Evolutionary conservation across 2,113 vertebrate genomes (phyloP).

Genomic region (Callithrix jacchus): DNA sequence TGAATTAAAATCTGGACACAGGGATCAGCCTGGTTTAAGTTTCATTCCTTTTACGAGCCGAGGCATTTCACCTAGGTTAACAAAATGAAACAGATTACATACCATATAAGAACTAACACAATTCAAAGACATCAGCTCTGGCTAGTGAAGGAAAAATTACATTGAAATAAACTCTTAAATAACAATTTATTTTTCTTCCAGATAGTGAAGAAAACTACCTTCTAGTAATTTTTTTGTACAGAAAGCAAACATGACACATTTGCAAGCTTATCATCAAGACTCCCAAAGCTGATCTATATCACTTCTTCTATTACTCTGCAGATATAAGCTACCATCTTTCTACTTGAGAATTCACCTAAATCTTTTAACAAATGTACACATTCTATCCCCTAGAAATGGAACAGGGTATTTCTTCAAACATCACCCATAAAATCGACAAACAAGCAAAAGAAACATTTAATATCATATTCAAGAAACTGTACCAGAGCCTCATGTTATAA

Average conservation of each 20-base stretch:
- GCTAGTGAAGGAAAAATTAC: background rate
- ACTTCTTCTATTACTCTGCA: background rate
- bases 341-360: background rate
- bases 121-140: background rate
- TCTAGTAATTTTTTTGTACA: background rate
- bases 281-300: background rate
- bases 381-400: background rate
- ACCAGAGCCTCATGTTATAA: background rate
- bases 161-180: background rate
- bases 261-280: background rate
- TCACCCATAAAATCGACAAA: background rate
- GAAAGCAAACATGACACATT: background rate
- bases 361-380: background rate
- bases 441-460: background rate
- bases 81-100: background rate
- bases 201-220: background rate
- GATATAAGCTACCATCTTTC: background rate
- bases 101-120: rapidly evolving
- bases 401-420: background rate
- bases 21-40: constrained; percentile 97
- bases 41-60: constrained; percentile 96
- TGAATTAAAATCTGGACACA: constrained; percentile 97
- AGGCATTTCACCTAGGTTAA: constrained; percentile 93
- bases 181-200: background rate
- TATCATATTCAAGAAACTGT: background rate